Conservation (phyloP, 2,113 vertebrate genomes). For the Chelonoidis abingdonii region DNA sequence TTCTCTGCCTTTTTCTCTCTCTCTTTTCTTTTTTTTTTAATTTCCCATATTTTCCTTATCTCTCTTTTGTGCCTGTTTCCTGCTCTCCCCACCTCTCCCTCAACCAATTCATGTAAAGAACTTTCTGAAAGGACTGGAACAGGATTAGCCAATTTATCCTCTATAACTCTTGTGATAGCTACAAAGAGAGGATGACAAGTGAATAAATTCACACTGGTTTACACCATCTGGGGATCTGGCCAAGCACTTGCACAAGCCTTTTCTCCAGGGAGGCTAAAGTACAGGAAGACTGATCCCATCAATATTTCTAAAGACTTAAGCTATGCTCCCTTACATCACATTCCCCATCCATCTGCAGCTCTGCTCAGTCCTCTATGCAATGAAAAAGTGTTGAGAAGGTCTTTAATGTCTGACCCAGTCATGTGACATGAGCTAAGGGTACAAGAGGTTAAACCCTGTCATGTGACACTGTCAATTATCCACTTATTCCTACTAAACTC, state of each 20-base stretch:
- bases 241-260: neutral
- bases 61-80: constrained; percentile 7
- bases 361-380: neutral
- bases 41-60: neutral
- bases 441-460: neutral
- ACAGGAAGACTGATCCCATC: constrained; percentile 20
- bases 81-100: neutral
- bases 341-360: neutral
- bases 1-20: neutral
- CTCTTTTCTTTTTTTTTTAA: neutral
- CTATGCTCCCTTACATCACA: neutral
- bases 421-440: neutral
- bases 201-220: constrained; percentile 52
- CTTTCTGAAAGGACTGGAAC: constrained; percentile 30
- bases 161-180: neutral
- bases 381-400: neutral
- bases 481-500: neutral
- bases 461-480: neutral
- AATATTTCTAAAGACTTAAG: constrained; percentile 22
- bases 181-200: constrained; percentile 36
- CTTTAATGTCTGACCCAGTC: neutral
- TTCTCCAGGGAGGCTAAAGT: constrained; percentile 30
- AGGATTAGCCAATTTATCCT: constrained; percentile 12
- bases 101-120: constrained; percentile 36
- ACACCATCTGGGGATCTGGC: constrained; percentile 42